Base-by-base conservation (phyloP, 23 tunicate species). In the Aplidium turbinatum region DNA sequence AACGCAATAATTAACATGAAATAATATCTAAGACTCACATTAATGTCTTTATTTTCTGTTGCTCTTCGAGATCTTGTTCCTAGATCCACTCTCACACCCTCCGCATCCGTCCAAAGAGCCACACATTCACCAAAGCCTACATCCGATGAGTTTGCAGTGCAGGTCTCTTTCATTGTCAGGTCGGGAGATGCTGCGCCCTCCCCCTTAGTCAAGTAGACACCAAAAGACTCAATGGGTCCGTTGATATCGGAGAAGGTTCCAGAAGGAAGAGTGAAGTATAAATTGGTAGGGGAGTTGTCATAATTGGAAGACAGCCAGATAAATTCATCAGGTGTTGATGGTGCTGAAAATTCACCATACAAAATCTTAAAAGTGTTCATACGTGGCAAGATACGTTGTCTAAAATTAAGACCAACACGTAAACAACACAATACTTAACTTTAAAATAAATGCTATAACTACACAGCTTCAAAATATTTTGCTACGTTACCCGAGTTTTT, bases 201-300 rank as follows among this genome's bases (percentile, higher is more conserved):
- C 16, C 13, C 48, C 9, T 42, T 60, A 16, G 67, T 60, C 13
- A 60, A 3, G 67, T 38, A 66, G 29, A 50, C 24, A 70, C 34
- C 93, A 28, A 57, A 61, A 40, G 23, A 35, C 20, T 47, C 51
- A 32, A 86, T 72, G 4, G 93, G 93, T 7, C 93, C 93, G 38
- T 78, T 63, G 9, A 26, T 36, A 48, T 78, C 76, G 48, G 28
- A 64, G 63, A 86, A 86, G 2, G 69, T 71, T 48, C 54, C 68
- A 2, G 65, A 75, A 0, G 69, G 75, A 30, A 86, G 28, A 18
- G 54, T 46, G 3, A 86, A 75, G 18, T 16, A 26, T 31, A 72
- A 21, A n/a, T 85, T 55, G 33, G 35, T 63, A 30, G 33, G 34
- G 35, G 32, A 7, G 0, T 29, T 21, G 26, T 11, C n/a, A 9